Evolutionary conservation across 2,113 vertebrate genomes (phyloP).

Genomic region (Corvus moneduloides): DNA sequence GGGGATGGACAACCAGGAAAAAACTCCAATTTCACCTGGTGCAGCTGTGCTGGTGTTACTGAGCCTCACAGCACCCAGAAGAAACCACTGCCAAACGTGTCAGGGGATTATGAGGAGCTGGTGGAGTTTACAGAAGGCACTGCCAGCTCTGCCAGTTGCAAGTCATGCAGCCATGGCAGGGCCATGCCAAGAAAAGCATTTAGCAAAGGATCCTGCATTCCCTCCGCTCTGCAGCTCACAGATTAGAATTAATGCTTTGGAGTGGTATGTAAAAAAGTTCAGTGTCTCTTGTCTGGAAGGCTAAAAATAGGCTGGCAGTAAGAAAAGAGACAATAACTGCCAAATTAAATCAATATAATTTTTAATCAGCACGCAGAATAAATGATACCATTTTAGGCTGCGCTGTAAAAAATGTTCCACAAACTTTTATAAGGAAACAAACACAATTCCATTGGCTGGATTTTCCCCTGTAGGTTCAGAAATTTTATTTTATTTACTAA

Average conservation of each 20-base stretch:
- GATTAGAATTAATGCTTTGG: conserved; percentile 1
- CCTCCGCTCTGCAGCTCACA: neutral
- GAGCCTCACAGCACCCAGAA: neutral
- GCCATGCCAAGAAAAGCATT: conserved; percentile 41
- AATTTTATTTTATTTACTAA: conserved; percentile 43
- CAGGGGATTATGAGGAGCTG: neutral
- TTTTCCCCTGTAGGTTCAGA: neutral
- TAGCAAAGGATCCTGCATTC: neutral
- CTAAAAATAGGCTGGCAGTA: conserved; percentile 31
- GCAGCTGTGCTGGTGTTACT: neutral
- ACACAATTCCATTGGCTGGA: neutral
- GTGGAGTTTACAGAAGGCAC: neutral
- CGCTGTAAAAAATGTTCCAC: conserved; percentile 10
- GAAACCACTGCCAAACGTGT: neutral
- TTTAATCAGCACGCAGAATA: conserved; percentile 11
- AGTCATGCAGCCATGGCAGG: neutral
- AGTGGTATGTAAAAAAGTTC: neutral
- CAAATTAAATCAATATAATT: conserved; percentile 47
- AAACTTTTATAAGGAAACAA: conserved; percentile 34
- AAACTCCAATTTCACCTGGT: neutral
- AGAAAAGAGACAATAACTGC: conserved; percentile 11
- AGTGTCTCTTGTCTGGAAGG: neutral
- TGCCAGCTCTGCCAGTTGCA: neutral
- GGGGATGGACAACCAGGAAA: neutral
- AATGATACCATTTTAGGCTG: neutral